These are phyloP conservation scores for Arbacia lixula DNA, from an alignment of 53 echinoderm and acorn worm genomes.

Conservation along the genomic window DNA sequence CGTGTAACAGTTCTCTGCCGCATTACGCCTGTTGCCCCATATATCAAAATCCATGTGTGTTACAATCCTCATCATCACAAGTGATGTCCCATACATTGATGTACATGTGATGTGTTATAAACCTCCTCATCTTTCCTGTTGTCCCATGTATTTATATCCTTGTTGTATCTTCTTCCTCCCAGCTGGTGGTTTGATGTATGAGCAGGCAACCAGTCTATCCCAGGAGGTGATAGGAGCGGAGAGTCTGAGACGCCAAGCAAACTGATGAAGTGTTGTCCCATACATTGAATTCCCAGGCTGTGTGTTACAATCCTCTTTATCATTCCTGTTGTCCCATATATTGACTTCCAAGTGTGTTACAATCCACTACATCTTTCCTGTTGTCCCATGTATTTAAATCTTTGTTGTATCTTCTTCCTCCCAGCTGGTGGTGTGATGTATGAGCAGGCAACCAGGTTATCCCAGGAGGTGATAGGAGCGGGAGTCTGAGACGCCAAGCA, in stretches of 20 bases:
- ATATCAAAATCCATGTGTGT: too few species aligned
- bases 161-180: not conserved
- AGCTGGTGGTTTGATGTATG: conserved; percentile 92
- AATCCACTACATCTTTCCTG: too few species aligned
- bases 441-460: conserved; percentile 78
- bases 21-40: too few species aligned
- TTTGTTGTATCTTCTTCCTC: too few species aligned
- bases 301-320: not conserved
- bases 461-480: conserved; percentile 63
- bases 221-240: conserved; percentile 64
- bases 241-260: conserved; percentile 67
- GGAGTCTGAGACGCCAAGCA: conserved; percentile 66
- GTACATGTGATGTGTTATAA: too few species aligned
- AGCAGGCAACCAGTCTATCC: conserved; percentile 75
- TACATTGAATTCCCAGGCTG: not conserved
- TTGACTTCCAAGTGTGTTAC: too few species aligned
- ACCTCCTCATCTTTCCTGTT: too few species aligned
- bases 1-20: not conserved
- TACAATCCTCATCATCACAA: too few species aligned
- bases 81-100: too few species aligned
- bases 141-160: too few species aligned
- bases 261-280: conserved; percentile 62
- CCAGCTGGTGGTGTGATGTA: conserved; percentile 90
- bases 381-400: too few species aligned
- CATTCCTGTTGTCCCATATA: too few species aligned